Evolutionary conservation across 1,140 invertebrate species (phyloP), one percentile per base, ranked within the genome.

Genomic region (Myzus persicae): DNA sequence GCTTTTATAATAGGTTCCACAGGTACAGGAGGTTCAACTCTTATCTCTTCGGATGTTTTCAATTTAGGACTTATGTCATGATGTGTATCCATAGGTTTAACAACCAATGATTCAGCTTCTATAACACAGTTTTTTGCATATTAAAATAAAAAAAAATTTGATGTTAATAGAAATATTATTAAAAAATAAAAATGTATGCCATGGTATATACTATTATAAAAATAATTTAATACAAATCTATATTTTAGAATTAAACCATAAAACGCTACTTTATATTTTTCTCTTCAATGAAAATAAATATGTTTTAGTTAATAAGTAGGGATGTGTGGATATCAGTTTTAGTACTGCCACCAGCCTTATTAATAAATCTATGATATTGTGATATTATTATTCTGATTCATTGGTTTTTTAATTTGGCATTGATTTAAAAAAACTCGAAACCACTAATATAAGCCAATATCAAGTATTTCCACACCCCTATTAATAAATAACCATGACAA

Each of bases 41-140:
- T 59, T 94, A 94, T 93, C 22, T 93, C 94, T 51, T 90, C 85
- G 2, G 76, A 94, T 93, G 38, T 93, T 81, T 85, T 84, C n/a
- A 40, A 31, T 85, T 93, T 38, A 6, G 81, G 14, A 85, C 82
- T 82, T 42, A 82, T 8, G 6, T 67, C 54, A 67, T 22, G 20
- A 26, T 38, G 38, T 67, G 11, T 59, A 67, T 67, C 54, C 42
- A 67, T 42, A 31, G 54, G 31, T 59, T 90, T 90, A 4, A 90
- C 42, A 42, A n/a, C 26, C 51, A 90, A 40, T 24, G 38, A 1
- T 31, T 90, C 51, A 5, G 26, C 8, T 59, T 90, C 88, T 90
- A 40, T 18, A 90, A 90, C 44, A 87, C 8, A 36, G 22, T 36
- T 85, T 85, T 20, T n/a, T 44, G 14, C 31, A 48, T 20, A 51